Evolutionary conservation across 2,797 vertebrate genomes (phyloP).

Genomic region (Trichosurus vulpecula): DNA sequence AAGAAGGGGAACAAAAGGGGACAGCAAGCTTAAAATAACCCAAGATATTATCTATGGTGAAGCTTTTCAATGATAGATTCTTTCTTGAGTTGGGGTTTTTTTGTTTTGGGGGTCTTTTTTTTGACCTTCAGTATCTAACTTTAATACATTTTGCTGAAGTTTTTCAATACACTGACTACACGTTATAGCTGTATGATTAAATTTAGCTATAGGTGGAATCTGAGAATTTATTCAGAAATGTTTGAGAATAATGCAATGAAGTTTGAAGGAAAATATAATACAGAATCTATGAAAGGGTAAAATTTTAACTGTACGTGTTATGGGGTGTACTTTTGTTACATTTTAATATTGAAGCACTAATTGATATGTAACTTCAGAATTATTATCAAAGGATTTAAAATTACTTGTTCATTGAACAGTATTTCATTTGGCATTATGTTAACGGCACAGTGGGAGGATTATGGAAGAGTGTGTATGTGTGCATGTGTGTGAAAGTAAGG

Average conservation of each 20-base stretch:
- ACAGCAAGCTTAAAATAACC: slow-evolving; percentile 54
- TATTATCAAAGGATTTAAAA: not conserved
- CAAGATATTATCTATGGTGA: not conserved
- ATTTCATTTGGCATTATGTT: not conserved
- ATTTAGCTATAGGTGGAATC: not conserved
- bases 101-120: too few relatives aligned
- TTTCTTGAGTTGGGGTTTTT: too few relatives aligned
- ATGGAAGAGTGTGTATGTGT: not conserved
- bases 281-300: not conserved
- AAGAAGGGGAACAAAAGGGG: slow-evolving; percentile 52
- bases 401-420: not conserved
- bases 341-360: not conserved
- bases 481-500: not conserved
- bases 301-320: not conserved
- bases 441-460: not conserved
- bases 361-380: not conserved
- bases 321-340: not conserved
- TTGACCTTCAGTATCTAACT: not conserved
- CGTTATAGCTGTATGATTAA: not conserved
- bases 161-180: too few relatives aligned
- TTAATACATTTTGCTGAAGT: not conserved
- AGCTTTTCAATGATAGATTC: slow-evolving; percentile 12
- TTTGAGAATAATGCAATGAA: not conserved
- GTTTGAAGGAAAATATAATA: not conserved
- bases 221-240: not conserved